Evolutionary conservation across 2,888 invertebrate species (phyloP).

Genomic region (Anthrax anthrax): DNA sequence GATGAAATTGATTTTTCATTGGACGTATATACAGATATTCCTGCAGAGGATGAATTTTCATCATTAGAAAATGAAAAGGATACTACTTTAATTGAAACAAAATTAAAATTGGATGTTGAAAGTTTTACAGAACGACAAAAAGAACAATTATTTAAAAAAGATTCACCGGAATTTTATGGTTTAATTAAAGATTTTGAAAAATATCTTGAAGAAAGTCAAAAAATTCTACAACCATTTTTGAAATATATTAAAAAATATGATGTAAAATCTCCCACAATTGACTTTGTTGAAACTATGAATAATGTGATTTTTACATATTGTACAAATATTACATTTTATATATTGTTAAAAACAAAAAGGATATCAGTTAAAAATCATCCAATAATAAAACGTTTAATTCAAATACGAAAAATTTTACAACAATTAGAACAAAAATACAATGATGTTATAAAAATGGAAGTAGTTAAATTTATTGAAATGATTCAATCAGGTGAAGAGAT

Average conservation of each 20-base stretch:
- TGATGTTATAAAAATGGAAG: constrained; percentile 50
- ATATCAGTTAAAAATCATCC: constrained; percentile 68
- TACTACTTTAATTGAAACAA: constrained; percentile 14
- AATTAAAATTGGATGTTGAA: constrained; percentile 61
- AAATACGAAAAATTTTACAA: constrained; percentile 60
- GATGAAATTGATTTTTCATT: constrained; percentile 63
- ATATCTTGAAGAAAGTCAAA: constrained; percentile 49
- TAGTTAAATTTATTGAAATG: constrained; percentile 46
- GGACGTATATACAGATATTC: constrained; percentile 38
- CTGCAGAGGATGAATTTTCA: constrained; percentile 17
- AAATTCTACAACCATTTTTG: constrained; percentile 52
- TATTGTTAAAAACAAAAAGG: constrained; percentile 66
- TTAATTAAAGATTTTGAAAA: constrained; percentile 66
- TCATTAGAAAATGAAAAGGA: constrained; percentile 2
- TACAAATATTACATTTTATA: constrained; percentile 71
- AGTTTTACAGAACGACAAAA: constrained; percentile 64
- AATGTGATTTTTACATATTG: constrained; percentile 65
- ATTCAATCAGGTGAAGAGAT: constrained; percentile 36
- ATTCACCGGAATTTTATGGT: constrained; percentile 74
- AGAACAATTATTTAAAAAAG: constrained; percentile 59
- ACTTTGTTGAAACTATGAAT: constrained; percentile 57
- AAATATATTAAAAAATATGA: constrained; percentile 45
- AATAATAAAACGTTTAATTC: constrained; percentile 69
- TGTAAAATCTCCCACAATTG: constrained; percentile 49
- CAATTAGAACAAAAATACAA: constrained; percentile 58